Evolutionary conservation across 2,888 invertebrate genomes (phyloP), one percentile per base, ranked within the genome.

Genomic region (Marronus borbonicus): DNA sequence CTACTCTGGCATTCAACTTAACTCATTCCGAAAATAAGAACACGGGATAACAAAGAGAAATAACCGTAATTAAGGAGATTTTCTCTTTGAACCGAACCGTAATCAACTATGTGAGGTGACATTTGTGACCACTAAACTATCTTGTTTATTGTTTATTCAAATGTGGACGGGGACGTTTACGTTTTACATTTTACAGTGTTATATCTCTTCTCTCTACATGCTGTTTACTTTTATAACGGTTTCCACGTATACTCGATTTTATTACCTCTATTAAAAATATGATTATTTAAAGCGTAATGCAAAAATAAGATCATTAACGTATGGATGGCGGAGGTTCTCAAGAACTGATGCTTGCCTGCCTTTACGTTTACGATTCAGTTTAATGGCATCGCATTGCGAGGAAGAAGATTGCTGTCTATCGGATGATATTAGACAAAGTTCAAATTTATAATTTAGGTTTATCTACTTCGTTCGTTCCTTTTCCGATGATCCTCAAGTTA

Each of bases 81-180:
- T 80, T 75, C 74, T 77, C 74, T 76, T 77, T 74, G 66, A 64
- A 81, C 81, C 81, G 80, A 80, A 78, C 80, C 80, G 82, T 82
- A 81, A 82, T 82, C 82, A 81, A 82, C 80, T 79, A 80, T 80
- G 80, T 80, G 81, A 80, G 81, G 81, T 85, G 85, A 85, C 85
- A 84, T 85, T 85, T 85, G 84, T 84, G 85, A 84, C 84, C 83
- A 85, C 84, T 85, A 85, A 85, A 85, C 83, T 84, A 84, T 81
- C 83, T 84, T 84, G 84, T 86, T 86, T 86, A 86, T 86, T 86
- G 86, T 86, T 86, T 86, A 86, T 86, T 86, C 86, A 86, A 86
- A 86, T 85, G 85, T 85, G 85, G 85, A 85, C 85, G 86, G 80
- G 80, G 82, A 81, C 82, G 79, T 82, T 82, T 82, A 81, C 81